Conservation (phyloP, 2,797 vertebrate species). For the Parotocinclus haroldoi region DNA sequence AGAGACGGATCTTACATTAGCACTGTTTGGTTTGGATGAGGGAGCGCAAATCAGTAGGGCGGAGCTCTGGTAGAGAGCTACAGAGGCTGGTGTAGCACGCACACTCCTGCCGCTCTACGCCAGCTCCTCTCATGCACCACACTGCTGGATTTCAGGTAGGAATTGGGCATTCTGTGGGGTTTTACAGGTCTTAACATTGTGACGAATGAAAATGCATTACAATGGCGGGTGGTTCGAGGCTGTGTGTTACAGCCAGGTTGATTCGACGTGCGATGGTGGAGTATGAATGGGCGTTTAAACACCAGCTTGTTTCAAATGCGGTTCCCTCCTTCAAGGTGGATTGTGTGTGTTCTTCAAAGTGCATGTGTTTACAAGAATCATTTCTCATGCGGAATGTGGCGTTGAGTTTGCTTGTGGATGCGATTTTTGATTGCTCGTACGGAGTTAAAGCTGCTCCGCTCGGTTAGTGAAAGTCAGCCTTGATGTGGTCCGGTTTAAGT, state of each 20-base stretch:
- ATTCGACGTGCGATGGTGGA: slow-evolving; percentile 37
- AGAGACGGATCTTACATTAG: slow-evolving; percentile 14
- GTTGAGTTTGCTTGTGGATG: slow-evolving; percentile 18
- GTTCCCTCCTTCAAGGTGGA: neutral
- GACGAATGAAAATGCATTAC: too few relatives aligned
- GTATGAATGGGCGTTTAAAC: slow-evolving; percentile 51
- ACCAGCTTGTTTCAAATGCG: slow-evolving; percentile 21
- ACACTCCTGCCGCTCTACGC: slow-evolving; percentile 54
- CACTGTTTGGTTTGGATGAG: slow-evolving; percentile 51
- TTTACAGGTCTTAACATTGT: neutral
- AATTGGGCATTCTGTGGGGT: slow-evolving; percentile 40
- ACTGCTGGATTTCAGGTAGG: slow-evolving; percentile 71
- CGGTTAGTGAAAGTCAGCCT: slow-evolving; percentile 3
- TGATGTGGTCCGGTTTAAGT: neutral
- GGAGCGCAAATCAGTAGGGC: slow-evolving; percentile 67
- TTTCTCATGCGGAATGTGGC: neutral
- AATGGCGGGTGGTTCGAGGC: neutral
- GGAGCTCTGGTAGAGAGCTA: slow-evolving; percentile 38
- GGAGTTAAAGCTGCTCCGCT: neutral
- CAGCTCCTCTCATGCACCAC: slow-evolving; percentile 66
- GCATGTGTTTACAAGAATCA: neutral
- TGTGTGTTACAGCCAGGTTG: neutral
- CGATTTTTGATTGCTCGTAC: neutral
- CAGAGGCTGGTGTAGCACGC: slow-evolving; percentile 51
- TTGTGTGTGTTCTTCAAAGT: neutral